phyloP scores from a whole-genome alignment of 2,113 vertebrate genomes.

The Meriones unguiculatus region DNA sequence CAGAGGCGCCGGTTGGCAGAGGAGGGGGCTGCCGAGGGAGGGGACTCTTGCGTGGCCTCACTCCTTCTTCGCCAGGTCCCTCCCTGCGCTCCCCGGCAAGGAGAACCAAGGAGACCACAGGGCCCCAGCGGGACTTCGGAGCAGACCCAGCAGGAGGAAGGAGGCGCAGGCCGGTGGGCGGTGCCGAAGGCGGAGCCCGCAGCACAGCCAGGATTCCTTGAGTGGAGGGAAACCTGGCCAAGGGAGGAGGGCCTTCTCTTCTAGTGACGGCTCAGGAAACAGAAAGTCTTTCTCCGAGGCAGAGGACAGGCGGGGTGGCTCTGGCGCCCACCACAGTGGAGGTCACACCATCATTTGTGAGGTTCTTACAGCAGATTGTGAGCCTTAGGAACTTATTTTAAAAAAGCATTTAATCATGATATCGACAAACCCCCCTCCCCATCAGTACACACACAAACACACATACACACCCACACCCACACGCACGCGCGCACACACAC shows the following conservation, averaged over 20 bases:
- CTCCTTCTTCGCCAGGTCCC: not conserved
- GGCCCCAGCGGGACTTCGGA: not conserved
- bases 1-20: too few relatives aligned
- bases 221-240: not conserved
- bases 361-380: not conserved
- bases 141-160: too few relatives aligned
- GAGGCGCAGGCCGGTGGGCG: not conserved
- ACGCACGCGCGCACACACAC: not conserved
- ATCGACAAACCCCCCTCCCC: not conserved
- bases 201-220: not conserved
- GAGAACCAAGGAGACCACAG: too few relatives aligned
- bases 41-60: not conserved
- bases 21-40: not conserved
- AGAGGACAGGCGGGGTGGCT: not conserved
- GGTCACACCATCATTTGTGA: not conserved
- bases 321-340: not conserved
- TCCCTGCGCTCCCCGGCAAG: not conserved
- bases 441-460: not conserved
- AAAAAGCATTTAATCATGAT: not conserved
- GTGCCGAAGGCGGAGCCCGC: not conserved
- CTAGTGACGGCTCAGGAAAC: not conserved
- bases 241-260: not conserved
- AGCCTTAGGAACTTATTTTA: not conserved
- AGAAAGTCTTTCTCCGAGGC: not conserved
- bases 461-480: not conserved